These are phyloP conservation scores for Aphelinus atriplicis DNA, from an alignment of 1,140 invertebrate genomes.

Conservation along the genomic window DNA sequence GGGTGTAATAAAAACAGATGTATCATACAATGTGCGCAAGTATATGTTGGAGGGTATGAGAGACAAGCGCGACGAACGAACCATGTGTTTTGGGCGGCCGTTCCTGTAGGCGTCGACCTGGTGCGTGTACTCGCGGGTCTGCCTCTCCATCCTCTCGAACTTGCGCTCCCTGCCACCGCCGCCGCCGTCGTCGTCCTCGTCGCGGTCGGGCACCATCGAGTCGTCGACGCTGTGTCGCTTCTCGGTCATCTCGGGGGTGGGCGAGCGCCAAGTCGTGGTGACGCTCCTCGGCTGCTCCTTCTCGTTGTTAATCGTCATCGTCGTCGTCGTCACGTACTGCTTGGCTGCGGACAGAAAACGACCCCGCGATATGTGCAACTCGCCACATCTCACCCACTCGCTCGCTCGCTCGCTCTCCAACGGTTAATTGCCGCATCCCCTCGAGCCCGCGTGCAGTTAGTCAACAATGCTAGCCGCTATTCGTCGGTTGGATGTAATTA, in stretches of 20 bases:
- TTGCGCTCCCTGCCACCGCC: conserved; percentile 38
- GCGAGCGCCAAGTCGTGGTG: background rate
- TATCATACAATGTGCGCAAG: too few species aligned
- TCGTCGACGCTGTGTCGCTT: conserved; percentile 27
- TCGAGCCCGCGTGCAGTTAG: too few species aligned
- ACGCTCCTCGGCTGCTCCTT: conserved; percentile 39
- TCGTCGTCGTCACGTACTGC: conserved; percentile 35
- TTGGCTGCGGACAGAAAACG: conserved; percentile 36
- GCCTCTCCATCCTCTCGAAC: conserved; percentile 46
- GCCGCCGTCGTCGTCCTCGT: background rate
- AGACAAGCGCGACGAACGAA: too few species aligned
- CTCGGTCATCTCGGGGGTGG: conserved; percentile 23
- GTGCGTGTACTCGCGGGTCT: conserved; percentile 54
- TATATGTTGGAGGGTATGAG: too few species aligned
- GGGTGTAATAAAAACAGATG: too few species aligned
- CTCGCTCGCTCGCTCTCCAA: conserved; percentile 47
- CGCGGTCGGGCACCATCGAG: background rate
- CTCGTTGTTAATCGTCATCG: conserved; percentile 38
- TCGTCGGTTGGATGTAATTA: too few species aligned
- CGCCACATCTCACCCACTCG: conserved; percentile 31
- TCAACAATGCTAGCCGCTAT: too few species aligned
- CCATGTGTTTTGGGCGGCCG: background rate
- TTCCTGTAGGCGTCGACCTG: conserved; percentile 45
- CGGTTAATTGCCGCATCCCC: too few species aligned
- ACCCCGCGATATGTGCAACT: conserved; percentile 24